Evolutionary conservation across 2,797 vertebrate species (phyloP).

Genomic region (Gephyroberyx darwinii): DNA sequence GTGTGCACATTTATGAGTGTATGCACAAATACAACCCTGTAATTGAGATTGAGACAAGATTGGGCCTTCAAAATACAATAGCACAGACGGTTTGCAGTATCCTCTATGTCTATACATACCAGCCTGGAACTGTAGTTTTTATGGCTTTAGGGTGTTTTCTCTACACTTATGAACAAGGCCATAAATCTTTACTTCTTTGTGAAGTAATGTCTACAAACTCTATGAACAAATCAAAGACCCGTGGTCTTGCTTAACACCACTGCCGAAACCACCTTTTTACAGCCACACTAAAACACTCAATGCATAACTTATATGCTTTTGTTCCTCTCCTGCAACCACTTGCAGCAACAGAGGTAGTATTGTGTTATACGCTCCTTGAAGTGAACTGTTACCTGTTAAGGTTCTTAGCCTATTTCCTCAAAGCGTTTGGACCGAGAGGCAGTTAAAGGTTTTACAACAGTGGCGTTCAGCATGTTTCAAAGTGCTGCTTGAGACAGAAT

Average conservation of each 20-base stretch:
- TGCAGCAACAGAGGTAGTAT: slow-evolving; percentile 27
- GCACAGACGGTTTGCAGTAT: slow-evolving; percentile 17
- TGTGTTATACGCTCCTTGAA: slow-evolving; percentile 26
- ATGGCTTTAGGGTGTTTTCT: slow-evolving; percentile 47
- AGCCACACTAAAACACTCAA: slow-evolving; percentile 47
- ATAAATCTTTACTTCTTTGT: slow-evolving; percentile 57
- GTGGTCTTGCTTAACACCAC: slow-evolving; percentile 19
- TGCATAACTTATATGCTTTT: slow-evolving; percentile 27
- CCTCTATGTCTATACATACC: slow-evolving; percentile 24
- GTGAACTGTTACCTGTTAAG: slow-evolving; percentile 13
- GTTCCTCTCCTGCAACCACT: slow-evolving; percentile 23
- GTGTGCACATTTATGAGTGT: not conserved
- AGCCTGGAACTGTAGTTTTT: slow-evolving; percentile 42
- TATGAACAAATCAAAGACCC: slow-evolving; percentile 54
- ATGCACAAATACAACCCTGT: not conserved
- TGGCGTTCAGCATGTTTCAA: slow-evolving; percentile 10
- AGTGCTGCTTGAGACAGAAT: not conserved
- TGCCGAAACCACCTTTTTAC: slow-evolving; percentile 48
- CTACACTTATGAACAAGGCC: slow-evolving; percentile 37
- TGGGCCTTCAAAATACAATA: slow-evolving; percentile 7
- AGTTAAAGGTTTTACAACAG: slow-evolving; percentile 15
- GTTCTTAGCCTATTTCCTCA: slow-evolving; percentile 11
- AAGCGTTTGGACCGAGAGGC: slow-evolving; percentile 15
- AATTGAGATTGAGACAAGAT: not conserved
- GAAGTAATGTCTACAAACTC: slow-evolving; percentile 65